Percentiles rank a stretch among this genome's conserved stretches.
Conservation (phyloP, 2,888 invertebrate genomes). For the Campoletis raptor region DNA sequence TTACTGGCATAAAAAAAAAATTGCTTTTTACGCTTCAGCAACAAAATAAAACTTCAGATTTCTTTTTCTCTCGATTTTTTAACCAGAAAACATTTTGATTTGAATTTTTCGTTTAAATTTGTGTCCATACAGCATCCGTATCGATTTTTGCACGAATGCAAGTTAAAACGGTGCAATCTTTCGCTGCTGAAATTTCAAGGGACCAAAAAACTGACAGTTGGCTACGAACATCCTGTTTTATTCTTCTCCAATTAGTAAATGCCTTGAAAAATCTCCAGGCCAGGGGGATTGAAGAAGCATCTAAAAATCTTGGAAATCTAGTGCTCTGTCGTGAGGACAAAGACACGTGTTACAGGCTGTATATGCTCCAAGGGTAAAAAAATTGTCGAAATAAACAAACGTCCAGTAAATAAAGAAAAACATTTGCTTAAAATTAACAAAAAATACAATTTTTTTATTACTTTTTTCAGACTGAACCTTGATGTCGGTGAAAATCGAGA, state of each 20-base stretch:
- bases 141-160: constrained; percentile 91
- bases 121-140: constrained; percentile 88
- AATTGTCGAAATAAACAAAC: neutral
- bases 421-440: neutral
- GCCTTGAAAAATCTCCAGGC: constrained; percentile 93
- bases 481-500: constrained; percentile 88
- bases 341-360: constrained; percentile 89
- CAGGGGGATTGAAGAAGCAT: constrained; percentile 92
- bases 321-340: constrained; percentile 90
- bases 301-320: constrained; percentile 90
- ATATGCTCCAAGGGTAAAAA: constrained; percentile 91
- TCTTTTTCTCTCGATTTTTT: neutral
- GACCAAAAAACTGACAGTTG: constrained; percentile 85
- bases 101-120: constrained; percentile 75
- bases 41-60: neutral
- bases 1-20: neutral
- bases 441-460: neutral
- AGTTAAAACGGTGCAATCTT: constrained; percentile 91
- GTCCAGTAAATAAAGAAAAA: neutral
- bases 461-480: constrained; percentile 87
- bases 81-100: neutral
- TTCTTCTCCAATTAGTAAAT: constrained; percentile 92
- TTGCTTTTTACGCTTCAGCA: neutral
- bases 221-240: constrained; percentile 90
- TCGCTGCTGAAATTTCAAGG: constrained; percentile 87